Base-by-base conservation (phyloP, 1,140 invertebrate species). In the Chrysoperla carnea region DNA sequence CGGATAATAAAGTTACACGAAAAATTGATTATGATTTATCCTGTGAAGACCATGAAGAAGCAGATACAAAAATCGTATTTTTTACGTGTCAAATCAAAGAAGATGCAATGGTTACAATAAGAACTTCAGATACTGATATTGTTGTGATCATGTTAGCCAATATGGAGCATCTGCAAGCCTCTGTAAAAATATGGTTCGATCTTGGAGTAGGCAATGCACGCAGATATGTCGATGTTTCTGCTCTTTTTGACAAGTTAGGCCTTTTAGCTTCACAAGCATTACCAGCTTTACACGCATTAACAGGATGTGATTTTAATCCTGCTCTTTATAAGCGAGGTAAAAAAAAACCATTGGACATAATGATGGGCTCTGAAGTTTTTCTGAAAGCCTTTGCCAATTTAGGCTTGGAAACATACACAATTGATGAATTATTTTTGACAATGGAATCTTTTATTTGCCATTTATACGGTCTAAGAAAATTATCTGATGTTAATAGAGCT, bases 21-120 rank as follows among this genome's bases (percentile, higher is more conserved):
- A 48, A 17, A 33, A 35, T 53, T 44, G 42, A 43, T n/a, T 39
- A 23, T 5, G 17, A 23, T 23, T 5, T 23, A 23, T 23, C 17
- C 35, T 54, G 50, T 44, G 14, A 36, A 46, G 49, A 45, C 23
- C 54, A 53, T 44, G 51, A 56, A 51, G 52, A 56, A 48, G 50
- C 48, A 7, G 53, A 50, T 46, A 48, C 47, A 12, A 50, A 47
- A 39, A 51, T 52, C 11, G 41, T 47, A 44, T 52, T 45, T 48
- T 47, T 48, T 43, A 39, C 45, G 44, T 50, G 47, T 35, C 42
- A 46, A 44, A 45, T 45, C 27, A 40, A 49, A 37, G 27, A 40
- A 37, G 39, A 46, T 40, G 39, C 42, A 36, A 46, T 43, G 37
- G 46, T 54, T 43, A 33, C 42, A 15, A 49, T 55, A 31, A 39